Evolutionary conservation across 2,113 vertebrate genomes (phyloP).

Genomic region (Ictidomys tridecemlineatus): DNA sequence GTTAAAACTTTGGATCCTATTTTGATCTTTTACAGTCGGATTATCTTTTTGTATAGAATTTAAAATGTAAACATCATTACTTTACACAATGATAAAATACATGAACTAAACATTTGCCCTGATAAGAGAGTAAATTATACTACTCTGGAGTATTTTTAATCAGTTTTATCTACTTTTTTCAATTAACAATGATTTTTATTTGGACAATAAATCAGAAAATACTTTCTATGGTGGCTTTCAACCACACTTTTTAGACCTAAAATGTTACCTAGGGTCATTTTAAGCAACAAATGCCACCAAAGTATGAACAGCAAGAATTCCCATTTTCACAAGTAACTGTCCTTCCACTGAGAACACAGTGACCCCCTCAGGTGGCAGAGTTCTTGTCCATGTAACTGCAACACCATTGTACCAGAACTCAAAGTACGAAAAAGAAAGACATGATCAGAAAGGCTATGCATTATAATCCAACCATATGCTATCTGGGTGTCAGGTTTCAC

Average conservation of each 20-base stretch:
- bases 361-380: background rate
- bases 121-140: slow-evolving; percentile 30
- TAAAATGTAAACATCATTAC: slow-evolving; percentile 51
- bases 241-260: slow-evolving; percentile 44
- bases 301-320: slow-evolving; percentile 37
- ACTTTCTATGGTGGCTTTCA: slow-evolving; percentile 56
- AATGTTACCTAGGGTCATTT: slow-evolving; percentile 46
- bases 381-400: background rate
- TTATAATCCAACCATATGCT: slow-evolving; percentile 32
- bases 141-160: background rate
- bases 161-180: slow-evolving; percentile 53
- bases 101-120: background rate
- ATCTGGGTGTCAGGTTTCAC: background rate
- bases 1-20: slow-evolving; percentile 47
- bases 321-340: background rate
- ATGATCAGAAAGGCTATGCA: background rate
- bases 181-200: slow-evolving; percentile 33
- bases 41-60: slow-evolving; percentile 41
- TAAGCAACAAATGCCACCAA: slow-evolving; percentile 40
- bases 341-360: slow-evolving; percentile 6
- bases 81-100: slow-evolving; percentile 30
- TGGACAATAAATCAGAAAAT: slow-evolving; percentile 57
- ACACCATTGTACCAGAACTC: background rate
- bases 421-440: background rate
- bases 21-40: slow-evolving; percentile 54